A percentile compares a stretch with the other conserved stretches of the same genome.
Evolutionary conservation across 2,888 invertebrate genomes (phyloP).

Genomic region (Xanthia togata): DNA sequence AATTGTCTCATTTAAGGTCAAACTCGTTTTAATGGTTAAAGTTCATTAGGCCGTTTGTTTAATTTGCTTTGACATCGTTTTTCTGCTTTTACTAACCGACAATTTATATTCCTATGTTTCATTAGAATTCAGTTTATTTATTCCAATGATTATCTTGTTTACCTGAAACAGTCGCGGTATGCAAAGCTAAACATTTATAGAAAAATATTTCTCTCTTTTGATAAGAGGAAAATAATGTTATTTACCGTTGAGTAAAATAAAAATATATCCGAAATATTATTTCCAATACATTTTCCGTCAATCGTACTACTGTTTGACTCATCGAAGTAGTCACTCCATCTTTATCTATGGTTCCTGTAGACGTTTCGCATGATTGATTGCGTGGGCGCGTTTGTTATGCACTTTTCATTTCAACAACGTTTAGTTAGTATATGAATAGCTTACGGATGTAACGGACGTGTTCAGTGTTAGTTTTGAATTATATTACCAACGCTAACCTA

Average conservation of each 20-base stretch:
- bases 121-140: neutral
- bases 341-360: slow-evolving; percentile 76
- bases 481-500: slow-evolving; percentile 23
- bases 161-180: neutral
- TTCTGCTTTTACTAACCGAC: neutral
- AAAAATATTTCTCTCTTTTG: slow-evolving; percentile 2
- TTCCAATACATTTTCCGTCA: slow-evolving; percentile 35
- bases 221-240: slow-evolving; percentile 17
- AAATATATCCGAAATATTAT: neutral
- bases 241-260: slow-evolving; percentile 22
- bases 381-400: slow-evolving; percentile 71
- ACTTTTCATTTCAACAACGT: slow-evolving; percentile 74
- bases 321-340: slow-evolving; percentile 68
- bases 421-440: slow-evolving; percentile 76
- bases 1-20: slow-evolving; percentile 60
- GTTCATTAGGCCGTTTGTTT: slow-evolving; percentile 47
- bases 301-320: slow-evolving; percentile 66
- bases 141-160: neutral
- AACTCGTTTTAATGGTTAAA: slow-evolving; percentile 54
- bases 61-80: slow-evolving; percentile 28
- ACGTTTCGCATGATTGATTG: slow-evolving; percentile 74
- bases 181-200: neutral
- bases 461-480: slow-evolving; percentile 51
- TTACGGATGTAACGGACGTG: slow-evolving; percentile 75
- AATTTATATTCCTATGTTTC: slow-evolving; percentile 10